Percentiles rank a stretch among this genome's conserved stretches.
These are phyloP conservation scores for Amphipoea lucens DNA, from an alignment of 2,888 invertebrate genomes.

Conservation along the genomic window DNA sequence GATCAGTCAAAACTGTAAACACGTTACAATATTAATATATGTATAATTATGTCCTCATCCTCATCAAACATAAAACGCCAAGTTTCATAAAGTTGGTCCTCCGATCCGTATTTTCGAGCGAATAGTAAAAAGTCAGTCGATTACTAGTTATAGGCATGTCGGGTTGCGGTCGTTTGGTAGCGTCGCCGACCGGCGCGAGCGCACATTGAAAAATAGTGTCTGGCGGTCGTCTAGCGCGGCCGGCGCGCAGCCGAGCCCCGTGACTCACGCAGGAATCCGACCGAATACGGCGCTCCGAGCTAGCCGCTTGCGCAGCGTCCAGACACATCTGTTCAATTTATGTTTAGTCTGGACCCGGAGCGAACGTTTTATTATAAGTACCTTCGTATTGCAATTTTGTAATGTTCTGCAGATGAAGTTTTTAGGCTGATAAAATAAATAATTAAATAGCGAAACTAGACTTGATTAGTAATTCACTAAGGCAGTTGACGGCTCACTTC, in stretches of 20 bases:
- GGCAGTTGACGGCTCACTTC: too few species aligned
- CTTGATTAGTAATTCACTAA: background rate
- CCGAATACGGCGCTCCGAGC: conserved; percentile 72
- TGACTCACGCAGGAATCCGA: conserved; percentile 81
- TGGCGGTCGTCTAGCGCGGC: conserved; percentile 80
- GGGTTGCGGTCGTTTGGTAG: conserved; percentile 60
- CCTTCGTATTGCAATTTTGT: conserved; percentile 58
- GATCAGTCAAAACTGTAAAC: conserved; percentile 57
- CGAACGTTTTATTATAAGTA: conserved; percentile 66
- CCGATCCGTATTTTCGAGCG: conserved; percentile 51
- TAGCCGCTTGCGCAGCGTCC: conserved; percentile 56
- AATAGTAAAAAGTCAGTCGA: conserved; percentile 60
- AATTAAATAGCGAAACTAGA: background rate
- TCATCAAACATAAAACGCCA: conserved; percentile 53
- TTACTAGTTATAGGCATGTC: conserved; percentile 69
- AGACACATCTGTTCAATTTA: conserved; percentile 70
- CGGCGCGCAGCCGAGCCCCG: conserved; percentile 66
- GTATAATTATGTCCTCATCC: background rate
- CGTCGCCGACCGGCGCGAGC: conserved; percentile 68
- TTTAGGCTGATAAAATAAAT: conserved; percentile 13
- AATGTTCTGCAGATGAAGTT: conserved; percentile 27
- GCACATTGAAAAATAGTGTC: conserved; percentile 81
- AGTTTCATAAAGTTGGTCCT: conserved; percentile 41
- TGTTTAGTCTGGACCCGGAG: conserved; percentile 74
- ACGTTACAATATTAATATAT: background rate